Percentiles rank a stretch among this genome's conserved stretches.
These are phyloP conservation scores for Dichetophora obliterata DNA, from an alignment of 2,888 invertebrate species.

Conservation along the genomic window DNA sequence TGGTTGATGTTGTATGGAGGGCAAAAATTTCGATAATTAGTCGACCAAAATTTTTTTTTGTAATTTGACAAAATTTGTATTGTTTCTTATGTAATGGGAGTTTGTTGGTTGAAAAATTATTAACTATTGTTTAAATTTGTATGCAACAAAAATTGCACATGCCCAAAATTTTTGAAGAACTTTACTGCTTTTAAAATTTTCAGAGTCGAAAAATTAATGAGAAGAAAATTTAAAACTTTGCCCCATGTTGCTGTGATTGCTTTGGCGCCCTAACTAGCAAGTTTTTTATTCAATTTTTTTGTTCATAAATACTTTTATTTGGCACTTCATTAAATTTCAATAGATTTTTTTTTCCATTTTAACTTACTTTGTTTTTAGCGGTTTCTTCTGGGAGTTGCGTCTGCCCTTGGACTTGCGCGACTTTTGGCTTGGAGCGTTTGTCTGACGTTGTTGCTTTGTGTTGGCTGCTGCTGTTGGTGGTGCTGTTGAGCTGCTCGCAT, in stretches of 20 bases:
- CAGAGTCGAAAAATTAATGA: conserved; percentile 46
- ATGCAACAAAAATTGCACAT: conserved; percentile 41
- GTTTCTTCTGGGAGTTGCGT: conserved; percentile 19
- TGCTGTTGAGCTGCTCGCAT: not conserved
- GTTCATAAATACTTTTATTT: not conserved
- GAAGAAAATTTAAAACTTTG: conserved; percentile 38
- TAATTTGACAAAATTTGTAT: not conserved
- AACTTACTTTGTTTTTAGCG: conserved; percentile 45
- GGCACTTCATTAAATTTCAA: not conserved
- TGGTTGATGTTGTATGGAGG: not conserved
- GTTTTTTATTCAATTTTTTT: conserved; percentile 17
- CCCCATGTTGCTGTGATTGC: conserved; percentile 40
- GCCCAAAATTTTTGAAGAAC: conserved; percentile 41
- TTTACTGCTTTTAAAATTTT: conserved; percentile 43
- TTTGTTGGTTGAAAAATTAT: not conserved
- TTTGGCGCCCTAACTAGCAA: conserved; percentile 20
- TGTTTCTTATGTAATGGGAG: not conserved
- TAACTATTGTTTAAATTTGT: conserved; percentile 36
- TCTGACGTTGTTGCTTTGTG: conserved; percentile 3
- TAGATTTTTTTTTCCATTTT: not conserved
- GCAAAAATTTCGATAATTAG: conserved; percentile 10
- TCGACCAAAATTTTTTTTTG: conserved; percentile 15
- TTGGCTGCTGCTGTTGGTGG: not conserved
- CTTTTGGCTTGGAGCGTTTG: not conserved
- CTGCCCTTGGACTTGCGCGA: conserved; percentile 4